Conservation (phyloP, 2,113 vertebrate genomes). For the Cephalopholis sonnerati region DNA sequence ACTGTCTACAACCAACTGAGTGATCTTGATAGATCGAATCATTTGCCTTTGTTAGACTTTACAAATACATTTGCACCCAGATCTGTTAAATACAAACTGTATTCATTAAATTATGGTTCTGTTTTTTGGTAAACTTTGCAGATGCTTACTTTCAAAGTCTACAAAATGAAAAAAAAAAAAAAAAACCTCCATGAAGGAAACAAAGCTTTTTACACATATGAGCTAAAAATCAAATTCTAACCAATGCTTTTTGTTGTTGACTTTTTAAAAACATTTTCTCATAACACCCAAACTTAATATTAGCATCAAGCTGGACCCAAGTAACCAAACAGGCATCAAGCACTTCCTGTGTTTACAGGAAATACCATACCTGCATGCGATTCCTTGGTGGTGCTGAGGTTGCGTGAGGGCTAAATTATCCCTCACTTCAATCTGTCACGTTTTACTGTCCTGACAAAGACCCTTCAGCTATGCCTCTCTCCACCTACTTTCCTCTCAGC, state of each 20-base stretch:
- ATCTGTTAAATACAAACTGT: background rate
- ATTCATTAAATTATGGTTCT: background rate
- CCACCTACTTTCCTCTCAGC: constrained; percentile 12
- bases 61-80: constrained; percentile 5
- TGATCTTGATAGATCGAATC: background rate
- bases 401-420: constrained; percentile 2
- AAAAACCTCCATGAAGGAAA: background rate
- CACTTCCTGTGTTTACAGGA: constrained; percentile 58
- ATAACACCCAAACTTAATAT: constrained; percentile 13
- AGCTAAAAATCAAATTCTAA: constrained; percentile 9
- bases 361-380: constrained; percentile 10
- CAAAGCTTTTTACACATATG: constrained; percentile 8
- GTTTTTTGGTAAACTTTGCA: constrained; percentile 17
- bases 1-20: background rate
- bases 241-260: background rate
- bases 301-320: constrained; percentile 36
- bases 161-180: constrained; percentile 19
- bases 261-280: background rate
- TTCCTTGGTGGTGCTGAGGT: constrained; percentile 24
- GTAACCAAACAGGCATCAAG: constrained; percentile 21
- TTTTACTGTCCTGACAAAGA: constrained; percentile 13
- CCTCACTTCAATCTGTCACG: constrained; percentile 17
- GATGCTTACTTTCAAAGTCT: constrained; percentile 14
- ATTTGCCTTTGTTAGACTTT: background rate
- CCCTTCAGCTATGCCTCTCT: constrained; percentile 31